These are phyloP conservation scores for Corvus cornix DNA, from an alignment of 2,113 vertebrate genomes.

Conservation along the genomic window DNA sequence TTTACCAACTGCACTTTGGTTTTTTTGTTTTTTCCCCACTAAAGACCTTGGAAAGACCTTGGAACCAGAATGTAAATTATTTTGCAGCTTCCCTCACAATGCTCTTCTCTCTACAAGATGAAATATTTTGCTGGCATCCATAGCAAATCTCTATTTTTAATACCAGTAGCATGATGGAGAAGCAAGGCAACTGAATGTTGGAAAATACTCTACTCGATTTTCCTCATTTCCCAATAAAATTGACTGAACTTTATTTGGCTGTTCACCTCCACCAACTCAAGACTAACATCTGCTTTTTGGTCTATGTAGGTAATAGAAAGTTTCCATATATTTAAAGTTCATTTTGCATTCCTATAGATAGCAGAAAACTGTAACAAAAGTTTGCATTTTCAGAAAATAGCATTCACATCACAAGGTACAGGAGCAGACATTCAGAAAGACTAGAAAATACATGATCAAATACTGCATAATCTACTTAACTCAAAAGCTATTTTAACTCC, in stretches of 20 bases:
- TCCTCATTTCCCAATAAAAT: slow-evolving; percentile 54
- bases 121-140: not conserved
- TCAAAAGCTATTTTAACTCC: not conserved
- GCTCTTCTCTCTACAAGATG: not conserved
- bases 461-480: not conserved
- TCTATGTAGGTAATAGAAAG: slow-evolving; percentile 19
- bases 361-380: not conserved
- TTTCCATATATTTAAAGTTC: slow-evolving; percentile 39
- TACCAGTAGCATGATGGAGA: slow-evolving; percentile 22
- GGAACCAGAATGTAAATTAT: slow-evolving; percentile 7
- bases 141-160: slow-evolving; percentile 45
- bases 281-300: slow-evolving; percentile 60
- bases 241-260: slow-evolving; percentile 64
- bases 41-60: not conserved
- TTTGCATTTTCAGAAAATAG: not conserved
- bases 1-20: not conserved
- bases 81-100: slow-evolving; percentile 15
- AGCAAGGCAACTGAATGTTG: slow-evolving; percentile 23
- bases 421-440: not conserved
- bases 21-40: not conserved
- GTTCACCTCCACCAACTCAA: slow-evolving; percentile 37
- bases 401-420: not conserved
- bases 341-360: not conserved
- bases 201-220: slow-evolving; percentile 50
- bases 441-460: not conserved